Base-by-base conservation (phyloP, 2,113 vertebrate genomes). In the Psammodynastes pulverulentus region DNA sequence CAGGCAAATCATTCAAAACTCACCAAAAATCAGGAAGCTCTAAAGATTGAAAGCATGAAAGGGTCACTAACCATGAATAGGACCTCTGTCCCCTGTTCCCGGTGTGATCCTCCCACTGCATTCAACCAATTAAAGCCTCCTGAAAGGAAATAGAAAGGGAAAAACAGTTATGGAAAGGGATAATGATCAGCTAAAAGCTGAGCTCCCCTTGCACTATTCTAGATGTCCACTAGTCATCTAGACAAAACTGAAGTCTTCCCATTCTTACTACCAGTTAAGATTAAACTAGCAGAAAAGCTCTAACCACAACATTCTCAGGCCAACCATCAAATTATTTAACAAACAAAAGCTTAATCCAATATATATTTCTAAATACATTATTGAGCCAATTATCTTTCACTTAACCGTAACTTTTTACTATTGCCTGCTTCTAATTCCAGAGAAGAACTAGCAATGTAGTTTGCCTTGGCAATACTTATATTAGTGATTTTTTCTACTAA, bases 31-130 rank as follows among this genome's bases (percentile, higher is more conserved):
- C 96, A 96, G 96, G 96, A 96, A 96, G 96, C 95, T 96, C 95
- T 96, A 96, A 94, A 94, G 96, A 96, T 96, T 96, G 96, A 96
- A 96, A 96, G 96, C 96, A 96, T 52, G 95, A 96, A 96, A 96
- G 96, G 96, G 96, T 96, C 96, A 96, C 96, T 96, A 96, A 96
- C 96, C 96, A 95, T 96, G 96, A 94, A 91, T 85, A 96, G 96
- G 95, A 96, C 96, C 94, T 96, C 94, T 89, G 94, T 95, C 95
- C 96, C 95, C 92, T 95, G 94, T 94, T 95, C 96, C 95, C 91
- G 94, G 94, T 93, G 96, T 95, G 96, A 96, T 95, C 96, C 95
- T 96, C 96, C 96, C 96, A 95, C 94, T 96, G 95, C 96, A 94
- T 94, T 96, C 96, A 96, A 96, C 95, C 95, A 95, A 94, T 95